phyloP scores from a whole-genome alignment of 2,797 vertebrate genomes.

The Ceryle rudis region DNA sequence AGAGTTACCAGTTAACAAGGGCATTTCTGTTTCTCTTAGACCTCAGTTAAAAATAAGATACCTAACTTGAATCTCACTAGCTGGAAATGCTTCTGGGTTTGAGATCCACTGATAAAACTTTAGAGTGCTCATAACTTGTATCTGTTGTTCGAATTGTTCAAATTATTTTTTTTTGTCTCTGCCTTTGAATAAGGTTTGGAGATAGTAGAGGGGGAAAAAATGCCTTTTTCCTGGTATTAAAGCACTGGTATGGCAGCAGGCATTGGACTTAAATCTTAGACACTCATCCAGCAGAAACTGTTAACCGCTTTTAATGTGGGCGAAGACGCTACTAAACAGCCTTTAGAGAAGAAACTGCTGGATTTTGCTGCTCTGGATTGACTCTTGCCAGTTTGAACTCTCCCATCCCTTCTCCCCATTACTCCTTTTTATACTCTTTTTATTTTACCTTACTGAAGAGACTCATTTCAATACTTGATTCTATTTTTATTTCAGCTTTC shows the following conservation, averaged over 20 bases:
- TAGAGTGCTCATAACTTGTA: background rate
- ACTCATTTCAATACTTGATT: background rate
- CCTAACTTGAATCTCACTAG: background rate
- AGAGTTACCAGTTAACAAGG: background rate
- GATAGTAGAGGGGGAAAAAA: background rate
- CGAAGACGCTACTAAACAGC: background rate
- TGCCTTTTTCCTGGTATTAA: background rate
- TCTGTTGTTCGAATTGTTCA: background rate
- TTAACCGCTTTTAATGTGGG: rapidly evolving
- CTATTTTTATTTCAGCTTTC: slow-evolving; percentile 23
- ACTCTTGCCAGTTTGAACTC: background rate
- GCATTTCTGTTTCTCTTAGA: background rate
- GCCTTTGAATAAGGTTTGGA: background rate
- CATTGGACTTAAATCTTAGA: rapidly evolving
- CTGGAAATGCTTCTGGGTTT: background rate
- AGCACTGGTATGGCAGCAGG: background rate
- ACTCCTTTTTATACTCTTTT: background rate
- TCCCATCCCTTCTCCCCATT: background rate
- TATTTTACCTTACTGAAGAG: background rate
- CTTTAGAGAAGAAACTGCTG: background rate
- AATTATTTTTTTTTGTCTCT: background rate
- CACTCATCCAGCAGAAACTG: background rate
- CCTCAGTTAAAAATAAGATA: background rate
- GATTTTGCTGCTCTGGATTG: background rate
- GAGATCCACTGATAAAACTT: background rate